Conservation (phyloP, 2,888 invertebrate species). For the Stictocephala bisonia region DNA sequence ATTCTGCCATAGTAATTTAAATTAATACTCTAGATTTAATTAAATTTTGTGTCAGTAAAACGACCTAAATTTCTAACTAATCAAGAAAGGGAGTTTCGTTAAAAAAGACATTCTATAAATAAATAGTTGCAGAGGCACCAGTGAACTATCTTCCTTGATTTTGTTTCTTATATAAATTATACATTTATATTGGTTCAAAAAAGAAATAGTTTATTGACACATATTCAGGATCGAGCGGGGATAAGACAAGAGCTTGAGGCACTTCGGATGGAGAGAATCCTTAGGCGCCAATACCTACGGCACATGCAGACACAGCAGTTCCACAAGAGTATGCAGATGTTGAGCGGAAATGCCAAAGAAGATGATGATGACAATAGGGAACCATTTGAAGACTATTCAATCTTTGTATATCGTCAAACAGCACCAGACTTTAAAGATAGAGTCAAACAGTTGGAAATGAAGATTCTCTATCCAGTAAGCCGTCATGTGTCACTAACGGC, state of each 20-base stretch:
- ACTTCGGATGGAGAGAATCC: constrained; percentile 74
- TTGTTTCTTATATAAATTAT: too few relatives aligned
- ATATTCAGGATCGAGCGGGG: constrained; percentile 64
- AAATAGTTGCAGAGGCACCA: too few relatives aligned
- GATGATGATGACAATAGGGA: constrained; percentile 67
- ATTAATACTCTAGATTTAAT: too few relatives aligned
- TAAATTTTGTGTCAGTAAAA: too few relatives aligned
- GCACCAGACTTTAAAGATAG: constrained; percentile 87
- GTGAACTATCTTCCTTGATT: too few relatives aligned
- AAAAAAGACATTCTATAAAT: too few relatives aligned
- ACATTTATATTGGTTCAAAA: too few relatives aligned
- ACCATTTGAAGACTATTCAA: constrained; percentile 84
- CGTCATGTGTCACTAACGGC: constrained; percentile 11
- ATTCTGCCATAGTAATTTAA: too few relatives aligned
- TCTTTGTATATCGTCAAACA: constrained; percentile 86
- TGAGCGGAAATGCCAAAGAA: constrained; percentile 78
- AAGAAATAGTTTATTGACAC: too few relatives aligned
- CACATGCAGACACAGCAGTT: constrained; percentile 85
- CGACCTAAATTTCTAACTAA: too few relatives aligned
- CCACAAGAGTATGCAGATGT: constrained; percentile 85
- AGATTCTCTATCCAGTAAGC: constrained; percentile 80
- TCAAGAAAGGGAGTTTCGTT: too few relatives aligned
- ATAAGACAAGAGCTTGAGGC: constrained; percentile 79
- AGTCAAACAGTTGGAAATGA: constrained; percentile 82
- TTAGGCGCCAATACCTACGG: constrained; percentile 74